phyloP scores from a whole-genome alignment of 2,888 invertebrate genomes.

The Augochlorella aurata region DNA sequence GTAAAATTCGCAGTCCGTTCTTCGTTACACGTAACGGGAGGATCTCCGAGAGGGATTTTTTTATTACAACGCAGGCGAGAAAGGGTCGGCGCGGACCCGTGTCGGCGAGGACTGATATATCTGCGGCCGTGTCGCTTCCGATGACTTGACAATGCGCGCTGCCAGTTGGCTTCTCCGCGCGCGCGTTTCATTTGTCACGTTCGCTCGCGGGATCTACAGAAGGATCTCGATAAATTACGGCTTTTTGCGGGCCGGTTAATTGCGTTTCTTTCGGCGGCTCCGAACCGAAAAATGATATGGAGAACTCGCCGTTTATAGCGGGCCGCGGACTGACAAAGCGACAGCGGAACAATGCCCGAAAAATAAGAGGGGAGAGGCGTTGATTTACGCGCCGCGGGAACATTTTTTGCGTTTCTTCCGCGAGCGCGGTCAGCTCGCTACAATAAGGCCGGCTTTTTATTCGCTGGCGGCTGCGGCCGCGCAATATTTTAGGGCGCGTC shows the following conservation, averaged over 20 bases:
- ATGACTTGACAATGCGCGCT: not conserved
- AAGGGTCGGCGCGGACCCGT: not conserved
- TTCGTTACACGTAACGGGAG: not conserved
- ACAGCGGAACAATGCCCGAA: slow-evolving; percentile 32
- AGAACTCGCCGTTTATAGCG: not conserved
- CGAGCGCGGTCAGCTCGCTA: not conserved
- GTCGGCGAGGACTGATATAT: not conserved
- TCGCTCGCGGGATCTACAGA: not conserved
- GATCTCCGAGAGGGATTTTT: not conserved
- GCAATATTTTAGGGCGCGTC: slow-evolving; percentile 45
- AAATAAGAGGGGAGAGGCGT: not conserved
- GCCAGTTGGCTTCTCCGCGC: not conserved
- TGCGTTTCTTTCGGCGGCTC: not conserved
- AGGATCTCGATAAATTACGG: not conserved
- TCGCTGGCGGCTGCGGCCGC: slow-evolving; percentile 11
- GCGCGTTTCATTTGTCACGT: not conserved
- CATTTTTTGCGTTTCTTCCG: slow-evolving; percentile 22
- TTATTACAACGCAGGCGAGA: not conserved
- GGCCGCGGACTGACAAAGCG: not conserved
- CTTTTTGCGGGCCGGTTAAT: not conserved
- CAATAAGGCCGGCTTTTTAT: slow-evolving; percentile 24
- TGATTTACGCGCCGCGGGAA: slow-evolving; percentile 29
- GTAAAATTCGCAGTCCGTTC: not conserved
- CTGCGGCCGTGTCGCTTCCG: not conserved
- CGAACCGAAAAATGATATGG: not conserved